Evolutionary conservation across 2,113 vertebrate genomes (phyloP), one percentile per base, ranked within the genome.

Genomic region (Brienomyrus brachyistius): DNA sequence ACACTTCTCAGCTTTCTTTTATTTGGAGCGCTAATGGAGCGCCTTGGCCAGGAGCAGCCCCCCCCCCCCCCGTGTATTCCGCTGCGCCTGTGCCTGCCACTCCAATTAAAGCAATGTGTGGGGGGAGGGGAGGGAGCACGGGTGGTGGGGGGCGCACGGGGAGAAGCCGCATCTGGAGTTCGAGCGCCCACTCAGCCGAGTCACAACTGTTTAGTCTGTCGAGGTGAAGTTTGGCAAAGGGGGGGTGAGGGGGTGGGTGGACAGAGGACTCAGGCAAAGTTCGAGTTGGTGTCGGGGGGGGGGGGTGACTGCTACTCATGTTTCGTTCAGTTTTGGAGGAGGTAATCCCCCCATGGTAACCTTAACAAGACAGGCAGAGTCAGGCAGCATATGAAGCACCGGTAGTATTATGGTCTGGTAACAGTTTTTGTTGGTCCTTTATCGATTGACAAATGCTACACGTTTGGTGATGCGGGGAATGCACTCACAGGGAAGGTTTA

Each of bases 201-300:
- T 96, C 96, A 95, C 96, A 97, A 97, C 97, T 99, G 98, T 99
- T 99, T 99, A 99, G 98, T 99, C 98, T 99, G 96, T 96, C 96
- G 96, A 92, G 88, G 85, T 52, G 48, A 52, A 86, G 48, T 50
- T 82, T 82, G 88, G 92, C 87, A 90, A 85, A 31, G 35, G 45
- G 23, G 90, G 90, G 70, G 90, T 56, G 31, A 31, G 31, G 31
- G 90, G 70, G 90, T 56, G 91, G 88, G 82, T 9, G 35, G 45
- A 19, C 80, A 48, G 88, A 23, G 35, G 13, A 84, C 35, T 80
- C n/a, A 10, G 70, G n/a, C 40, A 83, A 48, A 86, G 47, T 52
- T 86, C 45, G 54, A 83, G 54, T 5, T 15, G 89, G 54, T 56
- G 88, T 56, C 43, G 51, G 85, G 52, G 80, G 35, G n/a, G n/a